Evolutionary conservation across 2,888 invertebrate species (phyloP).

Genomic region (Andricus curvator): DNA sequence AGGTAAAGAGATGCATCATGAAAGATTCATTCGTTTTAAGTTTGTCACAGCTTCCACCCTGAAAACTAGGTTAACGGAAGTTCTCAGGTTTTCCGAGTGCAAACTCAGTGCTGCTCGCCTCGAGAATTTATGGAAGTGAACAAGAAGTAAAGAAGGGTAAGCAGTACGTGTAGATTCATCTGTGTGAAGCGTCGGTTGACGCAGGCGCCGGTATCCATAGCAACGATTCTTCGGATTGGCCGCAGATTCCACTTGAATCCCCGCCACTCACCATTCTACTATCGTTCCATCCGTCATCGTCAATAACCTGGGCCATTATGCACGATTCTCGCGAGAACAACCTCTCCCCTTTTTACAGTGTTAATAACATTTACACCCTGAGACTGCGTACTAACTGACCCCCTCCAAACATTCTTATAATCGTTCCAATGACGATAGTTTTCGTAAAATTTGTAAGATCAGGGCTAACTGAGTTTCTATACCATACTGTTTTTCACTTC

Average conservation of each 20-base stretch:
- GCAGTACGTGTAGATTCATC: constrained; percentile 39
- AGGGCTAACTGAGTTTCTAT: not conserved
- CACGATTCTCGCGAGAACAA: constrained; percentile 53
- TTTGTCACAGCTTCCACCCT: constrained; percentile 51
- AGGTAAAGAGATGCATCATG: not conserved
- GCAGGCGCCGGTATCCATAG: constrained; percentile 77
- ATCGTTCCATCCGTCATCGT: constrained; percentile 71
- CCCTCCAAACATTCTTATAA: not conserved
- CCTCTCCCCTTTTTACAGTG: constrained; percentile 37
- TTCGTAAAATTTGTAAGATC: not conserved
- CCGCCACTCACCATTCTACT: constrained; percentile 60
- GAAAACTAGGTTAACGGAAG: constrained; percentile 74
- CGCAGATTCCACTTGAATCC: constrained; percentile 75
- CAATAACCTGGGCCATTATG: constrained; percentile 67
- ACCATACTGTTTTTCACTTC: not conserved
- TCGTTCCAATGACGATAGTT: not conserved
- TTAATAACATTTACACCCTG: too few species aligned
- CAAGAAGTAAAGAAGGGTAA: constrained; percentile 46
- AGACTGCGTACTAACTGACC: not conserved
- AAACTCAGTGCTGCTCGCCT: constrained; percentile 17
- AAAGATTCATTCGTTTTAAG: constrained; percentile 42
- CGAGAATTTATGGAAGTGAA: constrained; percentile 48
- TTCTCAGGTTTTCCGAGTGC: constrained; percentile 44
- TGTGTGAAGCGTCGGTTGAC: constrained; percentile 62
- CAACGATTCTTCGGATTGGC: constrained; percentile 78